Percentiles rank a stretch among this genome's conserved stretches.
Conservation (phyloP, 1,140 invertebrate species). For the Halyomorpha halys region DNA sequence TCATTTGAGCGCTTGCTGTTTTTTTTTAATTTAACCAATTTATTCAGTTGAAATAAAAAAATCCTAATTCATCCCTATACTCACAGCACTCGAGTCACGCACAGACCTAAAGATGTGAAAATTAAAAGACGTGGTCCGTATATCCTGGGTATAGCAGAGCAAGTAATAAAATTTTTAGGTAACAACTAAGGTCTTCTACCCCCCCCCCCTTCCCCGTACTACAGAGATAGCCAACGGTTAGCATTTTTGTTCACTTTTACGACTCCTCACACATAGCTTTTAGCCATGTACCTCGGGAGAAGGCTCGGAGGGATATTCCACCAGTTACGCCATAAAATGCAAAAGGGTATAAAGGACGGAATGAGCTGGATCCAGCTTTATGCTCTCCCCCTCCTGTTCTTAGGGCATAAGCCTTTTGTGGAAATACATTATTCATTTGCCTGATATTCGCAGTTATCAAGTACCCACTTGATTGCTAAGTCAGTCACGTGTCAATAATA, state of each 20-base stretch:
- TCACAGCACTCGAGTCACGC: too few species aligned
- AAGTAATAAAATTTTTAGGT: too few species aligned
- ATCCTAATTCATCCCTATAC: too few species aligned
- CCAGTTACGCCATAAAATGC: conserved; percentile 6
- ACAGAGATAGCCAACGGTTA: not conserved
- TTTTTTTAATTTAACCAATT: too few species aligned
- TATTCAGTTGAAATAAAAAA: too few species aligned
- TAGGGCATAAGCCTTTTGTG: conserved; percentile 8
- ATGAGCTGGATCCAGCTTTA: not conserved
- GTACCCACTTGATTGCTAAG: not conserved
- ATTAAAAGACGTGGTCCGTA: too few species aligned
- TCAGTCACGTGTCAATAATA: not conserved
- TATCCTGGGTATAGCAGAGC: too few species aligned
- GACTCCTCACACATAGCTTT: not conserved
- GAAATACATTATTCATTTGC: conserved; percentile 8
- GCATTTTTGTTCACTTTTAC: not conserved
- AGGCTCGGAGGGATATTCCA: not conserved
- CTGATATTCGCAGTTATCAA: conserved; percentile 1
- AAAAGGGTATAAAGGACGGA: conserved; percentile 7
- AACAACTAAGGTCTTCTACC: too few species aligned
- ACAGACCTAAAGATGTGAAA: too few species aligned
- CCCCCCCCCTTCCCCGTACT: too few species aligned
- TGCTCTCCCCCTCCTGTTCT: not conserved
- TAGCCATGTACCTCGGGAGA: not conserved
- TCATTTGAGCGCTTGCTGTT: too few species aligned